These are phyloP conservation scores for Tringa solitaria DNA, from an alignment of 2,113 vertebrate genomes.

Conservation along the genomic window DNA sequence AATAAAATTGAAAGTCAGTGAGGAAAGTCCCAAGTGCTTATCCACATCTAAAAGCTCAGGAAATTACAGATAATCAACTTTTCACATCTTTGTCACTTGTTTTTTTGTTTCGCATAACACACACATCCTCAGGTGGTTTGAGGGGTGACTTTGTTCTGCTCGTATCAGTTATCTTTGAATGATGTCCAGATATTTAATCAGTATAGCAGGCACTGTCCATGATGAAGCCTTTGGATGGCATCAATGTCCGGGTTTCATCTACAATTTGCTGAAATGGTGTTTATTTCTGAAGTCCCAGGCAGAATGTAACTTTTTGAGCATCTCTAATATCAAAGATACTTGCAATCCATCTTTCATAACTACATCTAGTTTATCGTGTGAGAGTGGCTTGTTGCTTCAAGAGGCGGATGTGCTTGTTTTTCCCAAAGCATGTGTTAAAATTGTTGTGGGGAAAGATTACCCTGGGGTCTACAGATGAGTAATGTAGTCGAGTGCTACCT, in stretches of 20 bases:
- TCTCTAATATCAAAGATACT: background rate
- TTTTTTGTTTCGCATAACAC: fast-evolving
- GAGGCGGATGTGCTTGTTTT: background rate
- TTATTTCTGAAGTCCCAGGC: background rate
- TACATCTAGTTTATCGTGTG: fast-evolving
- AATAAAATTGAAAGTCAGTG: background rate
- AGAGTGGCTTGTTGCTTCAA: background rate
- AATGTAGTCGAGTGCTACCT: background rate
- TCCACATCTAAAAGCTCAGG: background rate
- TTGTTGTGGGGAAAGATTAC: background rate
- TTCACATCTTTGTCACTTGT: background rate
- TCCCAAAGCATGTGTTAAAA: background rate
- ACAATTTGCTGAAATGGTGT: background rate
- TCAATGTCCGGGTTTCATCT: background rate
- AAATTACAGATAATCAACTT: background rate
- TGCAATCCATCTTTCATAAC: background rate
- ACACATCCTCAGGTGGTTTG: background rate
- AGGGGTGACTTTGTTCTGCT: background rate
- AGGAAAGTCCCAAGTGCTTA: background rate
- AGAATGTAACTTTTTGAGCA: background rate
- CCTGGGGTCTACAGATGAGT: background rate
- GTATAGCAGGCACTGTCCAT: background rate
- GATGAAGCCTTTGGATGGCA: background rate
- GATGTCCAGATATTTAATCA: background rate
- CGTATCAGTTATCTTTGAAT: background rate